Evolutionary conservation across 1,140 invertebrate species (phyloP).

Genomic region (Pseudomyrmex concolor): DNA sequence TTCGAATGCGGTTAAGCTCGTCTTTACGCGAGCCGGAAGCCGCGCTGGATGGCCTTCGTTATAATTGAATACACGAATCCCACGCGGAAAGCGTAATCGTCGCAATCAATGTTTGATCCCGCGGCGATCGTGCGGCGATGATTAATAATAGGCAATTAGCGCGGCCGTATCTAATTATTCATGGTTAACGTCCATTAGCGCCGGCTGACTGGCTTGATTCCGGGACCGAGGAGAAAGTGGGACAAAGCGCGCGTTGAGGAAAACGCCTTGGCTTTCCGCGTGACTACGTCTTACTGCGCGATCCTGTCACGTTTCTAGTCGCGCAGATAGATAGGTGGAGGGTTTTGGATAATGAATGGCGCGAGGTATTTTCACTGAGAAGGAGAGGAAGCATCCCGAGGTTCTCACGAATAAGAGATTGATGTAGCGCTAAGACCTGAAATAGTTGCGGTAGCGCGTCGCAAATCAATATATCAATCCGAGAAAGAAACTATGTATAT

Average conservation of each 20-base stretch:
- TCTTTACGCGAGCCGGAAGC: slow-evolving; percentile 22
- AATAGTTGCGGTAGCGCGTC: neutral
- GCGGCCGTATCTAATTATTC: slow-evolving; percentile 72
- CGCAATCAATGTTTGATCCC: slow-evolving; percentile 70
- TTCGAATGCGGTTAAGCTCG: slow-evolving; percentile 59
- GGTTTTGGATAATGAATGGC: slow-evolving; percentile 39
- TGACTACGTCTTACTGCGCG: slow-evolving; percentile 32
- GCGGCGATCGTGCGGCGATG: slow-evolving; percentile 54
- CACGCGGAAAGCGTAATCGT: slow-evolving; percentile 64
- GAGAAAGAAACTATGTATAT: neutral
- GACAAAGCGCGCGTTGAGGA: slow-evolving; percentile 13
- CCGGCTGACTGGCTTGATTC: slow-evolving; percentile 30
- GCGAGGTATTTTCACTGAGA: neutral
- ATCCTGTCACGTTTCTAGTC: slow-evolving; percentile 31
- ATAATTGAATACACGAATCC: slow-evolving; percentile 64
- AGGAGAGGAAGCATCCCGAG: neutral
- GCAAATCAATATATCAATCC: neutral
- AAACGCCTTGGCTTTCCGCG: slow-evolving; percentile 29
- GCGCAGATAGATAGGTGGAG: neutral
- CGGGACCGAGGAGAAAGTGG: slow-evolving; percentile 9
- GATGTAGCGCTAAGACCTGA: neutral
- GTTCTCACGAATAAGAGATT: slow-evolving; percentile 17
- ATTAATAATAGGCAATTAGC: slow-evolving; percentile 75
- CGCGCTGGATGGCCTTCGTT: slow-evolving; percentile 37
- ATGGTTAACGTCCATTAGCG: slow-evolving; percentile 69